A percentile compares a stretch with the other conserved stretches of the same genome.
Evolutionary conservation across 2,888 invertebrate genomes (phyloP).

Genomic region (Andrena praecox): DNA sequence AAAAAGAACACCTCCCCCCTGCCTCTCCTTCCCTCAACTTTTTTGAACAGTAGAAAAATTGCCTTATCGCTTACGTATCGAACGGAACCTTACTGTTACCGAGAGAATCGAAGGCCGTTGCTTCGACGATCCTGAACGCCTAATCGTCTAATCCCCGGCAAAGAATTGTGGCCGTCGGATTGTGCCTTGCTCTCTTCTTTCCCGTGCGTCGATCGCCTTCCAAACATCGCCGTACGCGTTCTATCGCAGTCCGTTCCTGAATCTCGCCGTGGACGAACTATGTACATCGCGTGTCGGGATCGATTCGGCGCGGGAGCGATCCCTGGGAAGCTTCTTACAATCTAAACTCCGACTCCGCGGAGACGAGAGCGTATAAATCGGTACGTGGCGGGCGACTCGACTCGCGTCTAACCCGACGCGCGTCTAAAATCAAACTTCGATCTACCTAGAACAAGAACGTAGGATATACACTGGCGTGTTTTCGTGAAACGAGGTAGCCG

Average conservation of each 20-base stretch:
- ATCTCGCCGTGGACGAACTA: constrained; percentile 24
- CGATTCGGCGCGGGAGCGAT: constrained; percentile 13
- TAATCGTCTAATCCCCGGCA: constrained; percentile 48
- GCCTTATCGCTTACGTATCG: constrained; percentile 56
- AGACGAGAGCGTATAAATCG: neutral
- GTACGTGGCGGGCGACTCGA: neutral
- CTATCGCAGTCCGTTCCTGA: constrained; percentile 7
- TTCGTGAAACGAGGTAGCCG: neutral
- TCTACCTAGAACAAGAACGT: constrained; percentile 11
- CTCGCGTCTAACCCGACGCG: neutral
- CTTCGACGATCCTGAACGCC: constrained; percentile 59
- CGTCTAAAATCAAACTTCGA: neutral
- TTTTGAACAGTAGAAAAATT: constrained; percentile 56
- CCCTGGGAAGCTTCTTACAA: constrained; percentile 1
- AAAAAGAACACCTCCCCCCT: neutral
- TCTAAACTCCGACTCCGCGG: neutral
- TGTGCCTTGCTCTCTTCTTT: neutral
- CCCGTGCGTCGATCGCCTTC: neutral
- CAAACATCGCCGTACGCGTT: neutral
- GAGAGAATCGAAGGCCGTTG: constrained; percentile 50
- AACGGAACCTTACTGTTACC: constrained; percentile 66
- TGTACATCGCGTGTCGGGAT: constrained; percentile 6
- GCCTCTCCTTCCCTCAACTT: neutral
- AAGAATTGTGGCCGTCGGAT: constrained; percentile 52
- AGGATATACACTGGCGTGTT: neutral